These are phyloP conservation scores for Drosophila ustulata DNA, from an alignment of 2,888 invertebrate genomes.

Conservation along the genomic window DNA sequence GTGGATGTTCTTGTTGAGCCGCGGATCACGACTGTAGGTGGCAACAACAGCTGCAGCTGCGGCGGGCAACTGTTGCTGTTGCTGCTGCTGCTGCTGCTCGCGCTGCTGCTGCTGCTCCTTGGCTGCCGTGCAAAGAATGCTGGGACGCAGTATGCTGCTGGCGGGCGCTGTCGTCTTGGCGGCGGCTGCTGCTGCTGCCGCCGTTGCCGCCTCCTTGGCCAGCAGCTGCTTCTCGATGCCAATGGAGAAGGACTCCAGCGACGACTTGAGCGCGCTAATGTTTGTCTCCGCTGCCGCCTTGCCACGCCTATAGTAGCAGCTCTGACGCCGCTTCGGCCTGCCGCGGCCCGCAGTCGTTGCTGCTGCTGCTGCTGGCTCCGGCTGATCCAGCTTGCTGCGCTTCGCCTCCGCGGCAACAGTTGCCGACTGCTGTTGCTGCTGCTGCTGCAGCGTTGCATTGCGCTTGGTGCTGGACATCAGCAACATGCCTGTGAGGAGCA, in stretches of 20 bases:
- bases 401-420: constrained; percentile 34
- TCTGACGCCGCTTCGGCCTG: constrained; percentile 58
- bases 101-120: constrained; percentile 52
- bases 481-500: constrained; percentile 83
- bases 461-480: constrained; percentile 84
- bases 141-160: constrained; percentile 49
- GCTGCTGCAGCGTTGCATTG: constrained; percentile 67
- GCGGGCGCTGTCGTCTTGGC: constrained; percentile 24
- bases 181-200: constrained; percentile 28
- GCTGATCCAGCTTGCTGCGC: constrained; percentile 31
- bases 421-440: constrained; percentile 37
- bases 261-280: constrained; percentile 82
- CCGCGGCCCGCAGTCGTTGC: constrained; percentile 42
- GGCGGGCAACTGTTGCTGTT: neutral
- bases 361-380: neutral
- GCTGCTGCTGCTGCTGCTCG: constrained; percentile 22
- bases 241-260: constrained; percentile 83
- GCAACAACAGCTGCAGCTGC: constrained; percentile 12
- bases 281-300: constrained; percentile 80
- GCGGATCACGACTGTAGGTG: constrained; percentile 83
- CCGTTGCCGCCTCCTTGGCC: constrained; percentile 65
- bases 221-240: constrained; percentile 81
- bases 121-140: constrained; percentile 65
- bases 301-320: constrained; percentile 73
- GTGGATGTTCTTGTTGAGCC: constrained; percentile 84